phyloP scores from a whole-genome alignment of 1,140 invertebrate genomes.

The Cyclina sinensis region DNA sequence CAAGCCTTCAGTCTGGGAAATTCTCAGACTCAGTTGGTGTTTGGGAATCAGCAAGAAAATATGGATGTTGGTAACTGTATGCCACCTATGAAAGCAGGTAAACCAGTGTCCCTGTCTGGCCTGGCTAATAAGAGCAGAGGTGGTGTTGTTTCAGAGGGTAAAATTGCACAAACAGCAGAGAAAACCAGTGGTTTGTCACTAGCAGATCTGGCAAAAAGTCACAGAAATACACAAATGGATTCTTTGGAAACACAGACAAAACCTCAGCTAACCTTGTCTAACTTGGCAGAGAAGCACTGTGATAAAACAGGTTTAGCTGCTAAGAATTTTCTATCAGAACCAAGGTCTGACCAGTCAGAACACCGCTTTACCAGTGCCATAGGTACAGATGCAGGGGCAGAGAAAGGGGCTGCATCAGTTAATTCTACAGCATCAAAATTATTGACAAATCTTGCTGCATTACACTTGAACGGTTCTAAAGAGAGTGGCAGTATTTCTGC shows the following conservation, averaged over 20 bases:
- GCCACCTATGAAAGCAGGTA: no score
- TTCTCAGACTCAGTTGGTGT: no score
- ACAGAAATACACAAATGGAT: neutral
- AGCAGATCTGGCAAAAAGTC: no score
- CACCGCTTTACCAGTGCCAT: constrained; percentile 37
- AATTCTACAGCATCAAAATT: neutral
- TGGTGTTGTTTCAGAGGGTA: no score
- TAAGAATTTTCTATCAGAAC: neutral
- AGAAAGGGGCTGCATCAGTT: neutral
- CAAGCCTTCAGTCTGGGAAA: no score
- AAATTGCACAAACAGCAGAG: no score
- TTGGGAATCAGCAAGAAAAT: no score
- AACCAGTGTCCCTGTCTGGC: no score
- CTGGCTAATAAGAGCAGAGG: no score
- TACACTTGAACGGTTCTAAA: neutral
- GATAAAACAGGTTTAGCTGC: neutral
- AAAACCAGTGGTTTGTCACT: no score
- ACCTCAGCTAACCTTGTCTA: neutral
- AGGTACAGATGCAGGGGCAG: neutral
- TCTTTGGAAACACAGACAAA: neutral
- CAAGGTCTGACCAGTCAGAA: constrained; percentile 66
- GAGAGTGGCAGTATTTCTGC: neutral
- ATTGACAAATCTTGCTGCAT: no score
- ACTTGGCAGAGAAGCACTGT: constrained; percentile 55
- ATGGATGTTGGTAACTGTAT: no score